phyloP scores from a whole-genome alignment of 2,888 invertebrate species.

The Lithophane ornitopus region DNA sequence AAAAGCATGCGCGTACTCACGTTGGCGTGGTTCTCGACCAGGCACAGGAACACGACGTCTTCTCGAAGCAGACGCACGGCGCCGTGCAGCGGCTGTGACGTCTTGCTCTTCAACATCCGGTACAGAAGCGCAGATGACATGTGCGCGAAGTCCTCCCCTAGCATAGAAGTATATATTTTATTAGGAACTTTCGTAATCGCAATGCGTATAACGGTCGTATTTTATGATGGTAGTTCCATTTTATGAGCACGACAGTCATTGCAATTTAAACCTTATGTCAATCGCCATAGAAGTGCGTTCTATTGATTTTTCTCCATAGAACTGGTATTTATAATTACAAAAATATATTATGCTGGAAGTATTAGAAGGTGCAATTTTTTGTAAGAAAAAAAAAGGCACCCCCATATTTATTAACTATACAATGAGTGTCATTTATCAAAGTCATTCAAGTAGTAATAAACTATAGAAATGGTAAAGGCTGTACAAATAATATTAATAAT shows the following conservation, averaged over 20 bases:
- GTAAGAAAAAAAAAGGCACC: background rate
- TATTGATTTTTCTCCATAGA: too few species aligned
- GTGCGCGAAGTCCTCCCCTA: constrained; percentile 97
- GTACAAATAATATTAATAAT: constrained; percentile 19
- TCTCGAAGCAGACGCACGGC: constrained; percentile 97
- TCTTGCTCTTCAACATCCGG: constrained; percentile 97
- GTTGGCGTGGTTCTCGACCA: constrained; percentile 97
- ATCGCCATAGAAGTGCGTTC: background rate
- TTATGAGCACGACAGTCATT: background rate
- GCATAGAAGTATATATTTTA: too few species aligned
- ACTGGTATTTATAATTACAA: background rate
- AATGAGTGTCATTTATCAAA: background rate
- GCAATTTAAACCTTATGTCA: background rate
- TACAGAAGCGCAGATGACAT: constrained; percentile 98
- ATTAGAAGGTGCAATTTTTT: background rate
- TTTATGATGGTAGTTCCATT: too few species aligned
- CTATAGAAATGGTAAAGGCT: constrained; percentile 1
- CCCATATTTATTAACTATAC: background rate
- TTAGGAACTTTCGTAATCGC: too few species aligned
- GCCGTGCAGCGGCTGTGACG: constrained; percentile 96
- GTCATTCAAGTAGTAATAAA: background rate
- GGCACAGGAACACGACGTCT: constrained; percentile 98
- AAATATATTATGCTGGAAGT: too few species aligned
- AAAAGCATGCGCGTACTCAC: constrained; percentile 90
- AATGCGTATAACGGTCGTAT: too few species aligned